Evolutionary conservation across 2,797 vertebrate genomes (phyloP).

Genomic region (Acanthis flammea): DNA sequence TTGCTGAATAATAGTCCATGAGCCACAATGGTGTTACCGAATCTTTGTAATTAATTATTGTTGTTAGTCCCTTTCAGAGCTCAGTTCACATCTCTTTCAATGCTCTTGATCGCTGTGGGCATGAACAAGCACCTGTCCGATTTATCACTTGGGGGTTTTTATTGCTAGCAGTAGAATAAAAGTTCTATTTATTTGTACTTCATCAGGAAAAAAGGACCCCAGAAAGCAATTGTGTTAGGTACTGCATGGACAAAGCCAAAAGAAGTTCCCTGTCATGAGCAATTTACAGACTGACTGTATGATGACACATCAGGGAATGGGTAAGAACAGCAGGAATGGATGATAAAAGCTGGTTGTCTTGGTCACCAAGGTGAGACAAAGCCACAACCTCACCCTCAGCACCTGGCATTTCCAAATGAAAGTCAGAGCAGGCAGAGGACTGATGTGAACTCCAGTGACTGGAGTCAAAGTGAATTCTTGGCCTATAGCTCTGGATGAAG

Average conservation of each 20-base stretch:
- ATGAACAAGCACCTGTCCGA: not conserved
- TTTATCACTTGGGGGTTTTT: not conserved
- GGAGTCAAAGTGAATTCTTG: not conserved
- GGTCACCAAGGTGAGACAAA: not conserved
- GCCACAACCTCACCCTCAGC: not conserved
- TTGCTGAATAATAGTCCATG: not conserved
- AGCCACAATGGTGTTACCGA: not conserved
- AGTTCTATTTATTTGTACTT: not conserved
- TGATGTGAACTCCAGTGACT: not conserved
- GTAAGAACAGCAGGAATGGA: not conserved
- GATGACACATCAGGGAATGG: not conserved
- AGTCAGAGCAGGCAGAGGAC: not conserved
- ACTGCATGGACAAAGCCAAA: not conserved
- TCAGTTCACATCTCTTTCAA: not conserved
- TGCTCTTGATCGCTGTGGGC: not conserved
- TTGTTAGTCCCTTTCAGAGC: not conserved
- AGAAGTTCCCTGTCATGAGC: not conserved
- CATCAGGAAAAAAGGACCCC: not conserved
- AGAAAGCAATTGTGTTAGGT: not conserved
- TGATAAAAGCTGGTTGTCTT: not conserved
- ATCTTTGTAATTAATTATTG: not conserved
- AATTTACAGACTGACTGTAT: not conserved
- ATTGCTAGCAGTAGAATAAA: not conserved
- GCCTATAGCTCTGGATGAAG: not conserved
- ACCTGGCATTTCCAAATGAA: not conserved